phyloP scores from a whole-genome alignment of 2,113 vertebrate genomes.

The Chitala chitala region DNA sequence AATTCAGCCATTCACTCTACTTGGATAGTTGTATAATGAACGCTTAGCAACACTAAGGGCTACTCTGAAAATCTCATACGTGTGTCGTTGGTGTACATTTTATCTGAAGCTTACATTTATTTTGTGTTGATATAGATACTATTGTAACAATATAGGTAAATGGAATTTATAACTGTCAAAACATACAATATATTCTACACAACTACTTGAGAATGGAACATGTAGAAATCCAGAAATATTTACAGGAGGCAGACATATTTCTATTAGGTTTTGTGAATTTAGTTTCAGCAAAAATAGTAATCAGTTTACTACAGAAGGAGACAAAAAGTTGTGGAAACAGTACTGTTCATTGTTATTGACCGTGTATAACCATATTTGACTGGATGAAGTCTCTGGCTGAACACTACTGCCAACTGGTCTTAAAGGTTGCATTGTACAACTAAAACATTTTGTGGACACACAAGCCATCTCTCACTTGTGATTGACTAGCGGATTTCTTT shows the following conservation, averaged over 20 bases:
- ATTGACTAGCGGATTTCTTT: constrained; percentile 10
- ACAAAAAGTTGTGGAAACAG: constrained; percentile 5
- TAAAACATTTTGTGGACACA: neutral
- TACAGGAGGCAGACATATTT: constrained; percentile 50
- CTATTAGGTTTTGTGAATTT: constrained; percentile 52
- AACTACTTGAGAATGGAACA: constrained; percentile 52
- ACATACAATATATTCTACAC: constrained; percentile 51
- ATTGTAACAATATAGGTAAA: constrained; percentile 52
- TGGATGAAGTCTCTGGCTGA: neutral
- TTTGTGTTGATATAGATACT: constrained; percentile 65
- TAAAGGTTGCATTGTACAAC: neutral
- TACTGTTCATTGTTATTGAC: constrained; percentile 3
- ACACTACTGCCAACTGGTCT: neutral
- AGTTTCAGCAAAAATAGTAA: constrained; percentile 45
- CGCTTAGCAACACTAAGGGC: constrained; percentile 71
- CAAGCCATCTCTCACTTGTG: constrained; percentile 15
- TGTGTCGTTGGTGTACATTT: constrained; percentile 67
- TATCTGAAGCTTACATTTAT: constrained; percentile 58
- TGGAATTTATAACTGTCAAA: constrained; percentile 37
- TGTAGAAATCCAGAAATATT: constrained; percentile 55
- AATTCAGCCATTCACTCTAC: constrained; percentile 50
- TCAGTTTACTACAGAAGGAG: constrained; percentile 24
- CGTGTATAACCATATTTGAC: constrained; percentile 1
- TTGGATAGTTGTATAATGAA: constrained; percentile 56
- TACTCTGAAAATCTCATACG: constrained; percentile 64